Evolutionary conservation across 2,888 invertebrate genomes (phyloP).

Genomic region (Sycophila texana): DNA sequence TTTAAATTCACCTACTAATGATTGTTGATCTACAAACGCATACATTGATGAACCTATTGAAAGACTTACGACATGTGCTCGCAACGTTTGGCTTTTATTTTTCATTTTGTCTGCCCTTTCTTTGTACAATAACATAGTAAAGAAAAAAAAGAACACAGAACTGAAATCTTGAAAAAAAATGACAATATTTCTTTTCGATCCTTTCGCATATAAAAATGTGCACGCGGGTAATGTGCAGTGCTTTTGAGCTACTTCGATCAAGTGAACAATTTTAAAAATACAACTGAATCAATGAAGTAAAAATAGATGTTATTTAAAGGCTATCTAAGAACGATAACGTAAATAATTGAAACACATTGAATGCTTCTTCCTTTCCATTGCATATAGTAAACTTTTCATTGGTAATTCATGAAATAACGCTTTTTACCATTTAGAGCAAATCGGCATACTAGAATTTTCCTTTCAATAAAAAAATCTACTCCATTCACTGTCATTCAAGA

Average conservation of each 20-base stretch:
- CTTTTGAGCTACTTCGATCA: not conserved
- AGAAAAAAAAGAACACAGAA: constrained; percentile 23
- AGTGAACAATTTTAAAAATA: not conserved
- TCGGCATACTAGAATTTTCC: too few species aligned
- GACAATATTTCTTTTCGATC: constrained; percentile 10
- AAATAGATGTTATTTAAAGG: not conserved
- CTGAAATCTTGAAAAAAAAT: constrained; percentile 40
- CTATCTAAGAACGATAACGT: too few species aligned
- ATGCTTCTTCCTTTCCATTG: too few species aligned
- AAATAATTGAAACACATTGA: too few species aligned
- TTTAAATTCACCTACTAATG: not conserved
- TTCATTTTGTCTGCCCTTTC: constrained; percentile 30
- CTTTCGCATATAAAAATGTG: too few species aligned
- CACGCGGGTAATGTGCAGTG: not conserved
- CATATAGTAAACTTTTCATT: too few species aligned
- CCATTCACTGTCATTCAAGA: constrained; percentile 36
- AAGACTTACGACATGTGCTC: not conserved
- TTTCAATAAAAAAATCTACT: not conserved
- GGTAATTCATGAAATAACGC: too few species aligned
- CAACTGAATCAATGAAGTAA: not conserved
- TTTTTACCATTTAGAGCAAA: too few species aligned
- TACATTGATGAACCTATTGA: not conserved
- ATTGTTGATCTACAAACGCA: not conserved
- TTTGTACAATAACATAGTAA: constrained; percentile 25
- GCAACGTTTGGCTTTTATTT: constrained; percentile 19